Conservation (phyloP, 1,140 invertebrate species). For the Conopomorpha cramerella region DNA sequence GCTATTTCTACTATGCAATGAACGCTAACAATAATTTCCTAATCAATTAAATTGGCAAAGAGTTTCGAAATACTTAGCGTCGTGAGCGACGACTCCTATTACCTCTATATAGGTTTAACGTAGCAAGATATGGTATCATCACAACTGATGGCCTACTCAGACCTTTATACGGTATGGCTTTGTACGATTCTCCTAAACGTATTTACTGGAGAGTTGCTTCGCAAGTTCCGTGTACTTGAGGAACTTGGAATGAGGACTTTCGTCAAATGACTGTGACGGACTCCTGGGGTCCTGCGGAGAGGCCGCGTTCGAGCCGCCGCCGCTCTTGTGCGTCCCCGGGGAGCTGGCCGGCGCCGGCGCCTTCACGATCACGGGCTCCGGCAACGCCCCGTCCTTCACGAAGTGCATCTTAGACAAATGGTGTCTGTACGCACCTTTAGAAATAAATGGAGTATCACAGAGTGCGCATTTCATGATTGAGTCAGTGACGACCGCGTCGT, state of each 20-base stretch:
- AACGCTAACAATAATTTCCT: constrained; percentile 52
- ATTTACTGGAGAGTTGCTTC: constrained; percentile 95
- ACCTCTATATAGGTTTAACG: constrained; percentile 47
- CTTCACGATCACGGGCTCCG: constrained; percentile 69
- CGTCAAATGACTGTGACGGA: constrained; percentile 73
- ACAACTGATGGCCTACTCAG: constrained; percentile 34
- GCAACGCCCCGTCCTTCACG: constrained; percentile 87
- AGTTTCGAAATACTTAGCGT: constrained; percentile 58
- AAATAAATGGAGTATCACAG: constrained; percentile 95
- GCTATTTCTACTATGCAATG: constrained; percentile 55
- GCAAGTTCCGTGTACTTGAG: constrained; percentile 95
- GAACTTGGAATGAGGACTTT: constrained; percentile 95
- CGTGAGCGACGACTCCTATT: constrained; percentile 32
- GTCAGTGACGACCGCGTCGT: constrained; percentile 85
- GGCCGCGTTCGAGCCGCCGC: constrained; percentile 49
- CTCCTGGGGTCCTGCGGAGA: constrained; percentile 60
- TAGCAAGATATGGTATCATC: constrained; percentile 62
- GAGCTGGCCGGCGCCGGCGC: constrained; percentile 37
- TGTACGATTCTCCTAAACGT: constrained; percentile 69
- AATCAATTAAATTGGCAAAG: constrained; percentile 61
- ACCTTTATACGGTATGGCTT: constrained; percentile 22
- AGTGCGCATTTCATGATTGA: constrained; percentile 95
- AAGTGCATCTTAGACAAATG: constrained; percentile 97
- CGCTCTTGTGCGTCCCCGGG: constrained; percentile 48
- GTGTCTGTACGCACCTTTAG: constrained; percentile 95